Evolutionary conservation across 2,797 vertebrate species (phyloP), one percentile per base, ranked within the genome.

Genomic region (Sebastes flavidus): DNA sequence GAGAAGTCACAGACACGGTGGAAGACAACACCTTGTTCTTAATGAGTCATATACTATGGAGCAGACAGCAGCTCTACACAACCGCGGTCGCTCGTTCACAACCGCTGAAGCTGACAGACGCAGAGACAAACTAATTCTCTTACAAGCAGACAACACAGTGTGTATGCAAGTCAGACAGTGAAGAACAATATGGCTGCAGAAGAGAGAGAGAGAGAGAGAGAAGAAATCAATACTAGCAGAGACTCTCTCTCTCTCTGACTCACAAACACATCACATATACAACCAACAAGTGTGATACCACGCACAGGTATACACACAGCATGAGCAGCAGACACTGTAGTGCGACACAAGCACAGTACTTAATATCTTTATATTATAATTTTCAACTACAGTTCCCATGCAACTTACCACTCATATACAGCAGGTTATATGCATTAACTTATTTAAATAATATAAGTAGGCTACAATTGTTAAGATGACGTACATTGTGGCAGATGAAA

Each of bases 1-100:
- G 88, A 87, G 87, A 91, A 88, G 69, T 67, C 14, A 54, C 72
- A 77, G 59, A 84, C 68, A 78, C 11, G 12, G 58, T 38, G 49
- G 58, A 66, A 69, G 63, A 74, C 78, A 13, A 62, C 58, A 66
- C 46, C 34, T 75, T 7, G 63, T 75, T 76, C 70, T 65, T 18
- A 65, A 62, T 36, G 68, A 80, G 71, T 67, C 75, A 65, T 78
- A 25, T 14, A 49, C 22, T 7, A 3, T 46, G 74, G 54, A 68
- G 62, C 75, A 30, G 30, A 78, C 59, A 34, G 72, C 25, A 6
- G 38, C 4, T 59, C 36, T 12, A 5, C 30, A 32, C 27, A 73
- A 32, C 59, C 16, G n/a, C 1, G n/a, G 49, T 27, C 8, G 7
- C 76, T 11, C 42, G 42, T 46, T 46, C 59, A 71, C 49, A n/a